Evolutionary conservation across 2,888 invertebrate species (phyloP), one percentile per base, ranked within the genome.

Genomic region (Acleris cristana): DNA sequence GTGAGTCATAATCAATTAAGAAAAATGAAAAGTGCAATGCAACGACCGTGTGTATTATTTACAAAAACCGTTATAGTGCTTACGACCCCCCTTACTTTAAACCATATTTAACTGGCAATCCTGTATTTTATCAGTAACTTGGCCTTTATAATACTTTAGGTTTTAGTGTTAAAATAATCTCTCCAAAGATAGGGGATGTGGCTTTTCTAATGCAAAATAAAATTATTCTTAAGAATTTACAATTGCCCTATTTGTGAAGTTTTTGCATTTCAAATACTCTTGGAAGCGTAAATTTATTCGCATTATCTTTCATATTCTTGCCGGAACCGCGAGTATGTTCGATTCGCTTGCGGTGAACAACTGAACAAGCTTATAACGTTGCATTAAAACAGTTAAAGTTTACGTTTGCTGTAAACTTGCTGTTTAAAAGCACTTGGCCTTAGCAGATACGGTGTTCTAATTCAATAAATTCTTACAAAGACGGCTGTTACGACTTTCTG

Each of bases 401-500:
- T 40, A 40, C 48, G 48, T 48, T 48, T 18, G 48, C 14, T 40
- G 40, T 40, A 40, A 48, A 16, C 18, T 48, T 48, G 16, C 48
- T 48, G 40, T 40, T 40, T 40, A 40, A 40, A n/a, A 18, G n/a
- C 18, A 48, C 48, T 48, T 48, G 2, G 18, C 16, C 18, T 48
- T 48, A n/a, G 18, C n/a, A 48, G 48, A 18, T 48, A 48, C 18
- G 51, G 1, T 23, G 21, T 44, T 61, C 60, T 51, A 65, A 60
- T 44, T 55, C 49, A 44, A 49, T 44, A 19, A 56, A 49, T 49
- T 19, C 44, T n/a, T 56, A 44, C 51, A 51, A 60, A 60, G 34
- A 26, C 30, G 60, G 60, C 48, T 59, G 40, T 59, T 34, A 54
- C 48, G 18, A 34, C 23, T 58, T 59, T 30, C 58, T 30, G 52